Evolutionary conservation across 2,113 vertebrate genomes (phyloP).

Genomic region (Bucco capensis): DNA sequence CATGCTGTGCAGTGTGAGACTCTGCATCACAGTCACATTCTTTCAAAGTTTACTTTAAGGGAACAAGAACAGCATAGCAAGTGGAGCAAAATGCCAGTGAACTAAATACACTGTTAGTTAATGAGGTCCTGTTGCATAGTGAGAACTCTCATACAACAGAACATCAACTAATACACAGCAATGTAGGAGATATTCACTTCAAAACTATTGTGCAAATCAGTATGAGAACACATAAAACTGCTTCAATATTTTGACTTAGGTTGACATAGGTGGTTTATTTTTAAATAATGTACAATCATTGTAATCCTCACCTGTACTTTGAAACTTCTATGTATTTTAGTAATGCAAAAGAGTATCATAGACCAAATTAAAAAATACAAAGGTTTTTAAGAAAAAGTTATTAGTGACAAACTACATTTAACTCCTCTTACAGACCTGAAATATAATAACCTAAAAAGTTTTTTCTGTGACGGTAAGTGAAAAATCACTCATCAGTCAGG

Average conservation of each 20-base stretch:
- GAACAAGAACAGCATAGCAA: conserved; percentile 44
- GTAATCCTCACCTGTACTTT: neutral
- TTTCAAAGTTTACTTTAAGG: conserved; percentile 16
- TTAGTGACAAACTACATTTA: neutral
- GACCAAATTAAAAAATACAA: neutral
- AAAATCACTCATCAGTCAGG: neutral
- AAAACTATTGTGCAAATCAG: neutral
- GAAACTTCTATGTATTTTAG: neutral
- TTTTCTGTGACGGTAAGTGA: neutral
- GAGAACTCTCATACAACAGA: neutral
- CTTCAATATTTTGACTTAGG: neutral
- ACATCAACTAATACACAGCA: neutral
- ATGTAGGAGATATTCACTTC: neutral
- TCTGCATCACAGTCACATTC: conserved; percentile 14
- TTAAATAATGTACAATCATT: neutral
- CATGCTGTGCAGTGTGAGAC: neutral
- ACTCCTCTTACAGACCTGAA: neutral
- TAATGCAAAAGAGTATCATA: neutral
- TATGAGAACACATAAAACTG: neutral
- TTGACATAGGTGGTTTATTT: neutral
- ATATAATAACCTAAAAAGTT: neutral
- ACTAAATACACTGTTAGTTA: neutral
- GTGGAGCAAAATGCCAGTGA: conserved; percentile 25
- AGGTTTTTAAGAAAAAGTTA: neutral
- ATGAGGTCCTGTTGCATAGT: neutral